Evolutionary conservation across 1,140 invertebrate genomes (phyloP).

Genomic region (Sycobia sp.): DNA sequence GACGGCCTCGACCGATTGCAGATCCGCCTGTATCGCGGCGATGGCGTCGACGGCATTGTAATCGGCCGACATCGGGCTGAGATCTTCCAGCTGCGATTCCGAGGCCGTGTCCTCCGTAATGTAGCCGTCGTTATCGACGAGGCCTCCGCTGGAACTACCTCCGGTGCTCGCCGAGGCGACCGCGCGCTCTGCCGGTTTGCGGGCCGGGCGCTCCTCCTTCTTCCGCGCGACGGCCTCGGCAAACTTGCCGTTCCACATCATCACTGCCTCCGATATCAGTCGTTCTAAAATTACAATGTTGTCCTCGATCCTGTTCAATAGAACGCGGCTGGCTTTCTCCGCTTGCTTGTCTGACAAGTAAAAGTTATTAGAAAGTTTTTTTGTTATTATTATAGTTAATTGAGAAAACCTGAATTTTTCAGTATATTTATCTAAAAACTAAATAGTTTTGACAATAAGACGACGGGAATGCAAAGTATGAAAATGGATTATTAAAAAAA

Average conservation of each 20-base stretch:
- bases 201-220: slow-evolving; percentile 61
- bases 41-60: slow-evolving; percentile 58
- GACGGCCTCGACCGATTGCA: slow-evolving; percentile 9
- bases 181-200: slow-evolving; percentile 27
- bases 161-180: neutral
- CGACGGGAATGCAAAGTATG: too few species aligned
- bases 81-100: slow-evolving; percentile 54
- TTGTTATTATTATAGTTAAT: too few species aligned
- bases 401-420: too few species aligned
- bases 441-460: too few species aligned
- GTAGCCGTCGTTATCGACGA: slow-evolving; percentile 51
- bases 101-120: slow-evolving; percentile 57
- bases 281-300: slow-evolving; percentile 69
- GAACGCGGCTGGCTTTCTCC: slow-evolving; percentile 46
- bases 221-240: slow-evolving; percentile 56
- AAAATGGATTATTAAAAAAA: too few species aligned
- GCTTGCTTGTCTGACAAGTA: slow-evolving; percentile 39
- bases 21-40: slow-evolving; percentile 39
- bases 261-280: slow-evolving; percentile 69
- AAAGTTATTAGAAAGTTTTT: too few species aligned
- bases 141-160: neutral
- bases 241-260: slow-evolving; percentile 71
- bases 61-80: slow-evolving; percentile 56
- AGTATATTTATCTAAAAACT: too few species aligned
- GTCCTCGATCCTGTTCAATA: slow-evolving; percentile 65